These are phyloP conservation scores for Xestia sexstrigata DNA, from an alignment of 2,888 invertebrate genomes.

Conservation along the genomic window DNA sequence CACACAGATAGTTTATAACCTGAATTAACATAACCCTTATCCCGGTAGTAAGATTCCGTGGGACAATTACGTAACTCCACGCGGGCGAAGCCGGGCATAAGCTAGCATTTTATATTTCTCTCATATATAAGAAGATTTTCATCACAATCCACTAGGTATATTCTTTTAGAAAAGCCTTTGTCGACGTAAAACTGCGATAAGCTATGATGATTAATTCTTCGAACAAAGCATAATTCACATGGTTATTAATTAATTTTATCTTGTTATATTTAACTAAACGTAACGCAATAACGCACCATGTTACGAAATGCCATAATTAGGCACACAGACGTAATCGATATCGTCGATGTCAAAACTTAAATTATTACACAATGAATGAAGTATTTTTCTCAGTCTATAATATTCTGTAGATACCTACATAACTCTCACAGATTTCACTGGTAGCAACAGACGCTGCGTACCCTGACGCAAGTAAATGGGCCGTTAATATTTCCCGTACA, in stretches of 20 bases:
- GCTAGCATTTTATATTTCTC: too few relatives aligned
- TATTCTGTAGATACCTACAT: not conserved
- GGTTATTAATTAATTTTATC: conserved; percentile 24
- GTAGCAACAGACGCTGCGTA: conserved; percentile 35
- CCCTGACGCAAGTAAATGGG: conserved; percentile 43
- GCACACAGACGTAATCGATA: conserved; percentile 4
- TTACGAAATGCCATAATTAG: conserved; percentile 16
- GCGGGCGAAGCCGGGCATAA: too few relatives aligned
- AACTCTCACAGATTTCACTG: conserved; percentile 16
- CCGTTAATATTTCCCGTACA: conserved; percentile 29
- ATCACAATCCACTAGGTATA: not conserved
- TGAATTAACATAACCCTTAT: too few relatives aligned
- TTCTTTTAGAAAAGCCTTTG: not conserved
- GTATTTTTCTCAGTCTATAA: conserved; percentile 25
- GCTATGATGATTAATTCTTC: not conserved
- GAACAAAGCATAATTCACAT: not conserved
- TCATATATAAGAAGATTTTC: not conserved
- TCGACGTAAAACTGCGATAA: not conserved
- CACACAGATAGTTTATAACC: too few relatives aligned
- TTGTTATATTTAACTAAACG: conserved; percentile 15
- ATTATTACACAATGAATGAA: conserved; percentile 19
- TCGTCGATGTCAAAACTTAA: not conserved
- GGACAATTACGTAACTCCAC: too few relatives aligned
- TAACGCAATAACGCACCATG: conserved; percentile 25
- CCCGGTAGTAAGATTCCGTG: too few relatives aligned